Conservation (phyloP, 2,113 vertebrate species). For the Micromys minutus region DNA sequence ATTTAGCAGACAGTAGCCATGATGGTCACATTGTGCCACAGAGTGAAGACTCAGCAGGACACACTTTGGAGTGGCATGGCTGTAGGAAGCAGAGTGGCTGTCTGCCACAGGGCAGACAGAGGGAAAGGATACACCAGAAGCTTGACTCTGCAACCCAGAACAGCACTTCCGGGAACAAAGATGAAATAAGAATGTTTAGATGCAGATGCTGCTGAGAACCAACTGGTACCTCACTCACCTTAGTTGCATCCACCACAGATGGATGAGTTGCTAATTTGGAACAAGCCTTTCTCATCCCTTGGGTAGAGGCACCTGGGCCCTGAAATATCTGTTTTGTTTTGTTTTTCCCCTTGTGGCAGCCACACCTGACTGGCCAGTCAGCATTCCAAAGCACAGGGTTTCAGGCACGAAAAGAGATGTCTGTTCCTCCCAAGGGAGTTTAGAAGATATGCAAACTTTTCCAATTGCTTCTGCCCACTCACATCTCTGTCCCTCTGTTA, state of each 20-base stretch:
- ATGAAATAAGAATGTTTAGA: not conserved
- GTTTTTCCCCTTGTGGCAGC: slow-evolving; percentile 59
- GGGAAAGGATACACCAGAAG: not conserved
- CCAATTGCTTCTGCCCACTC: slow-evolving; percentile 85
- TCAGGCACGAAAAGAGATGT: slow-evolving; percentile 42
- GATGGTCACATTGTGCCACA: accelerated
- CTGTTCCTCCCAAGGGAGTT: slow-evolving; percentile 22
- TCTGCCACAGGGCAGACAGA: not conserved
- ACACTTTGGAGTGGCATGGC: accelerated
- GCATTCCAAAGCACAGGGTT: slow-evolving; percentile 48
- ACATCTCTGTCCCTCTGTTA: slow-evolving; percentile 82
- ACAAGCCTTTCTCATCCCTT: not conserved
- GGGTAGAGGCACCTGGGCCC: not conserved
- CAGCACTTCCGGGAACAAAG: not conserved
- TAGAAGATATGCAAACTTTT: slow-evolving; percentile 82
- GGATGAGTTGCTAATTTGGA: too few relatives aligned
- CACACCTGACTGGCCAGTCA: slow-evolving; percentile 61
- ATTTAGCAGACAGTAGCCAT: not conserved
- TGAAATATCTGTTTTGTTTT: slow-evolving; percentile 38
- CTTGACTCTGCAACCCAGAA: not conserved
- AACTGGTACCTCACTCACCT: not conserved
- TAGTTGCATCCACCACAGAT: not conserved
- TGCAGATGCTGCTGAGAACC: not conserved
- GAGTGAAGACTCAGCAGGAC: too few relatives aligned
- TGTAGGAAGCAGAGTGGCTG: not conserved